Conservation (phyloP, 1,140 invertebrate species). For the Tetraneura akinire region DNA sequence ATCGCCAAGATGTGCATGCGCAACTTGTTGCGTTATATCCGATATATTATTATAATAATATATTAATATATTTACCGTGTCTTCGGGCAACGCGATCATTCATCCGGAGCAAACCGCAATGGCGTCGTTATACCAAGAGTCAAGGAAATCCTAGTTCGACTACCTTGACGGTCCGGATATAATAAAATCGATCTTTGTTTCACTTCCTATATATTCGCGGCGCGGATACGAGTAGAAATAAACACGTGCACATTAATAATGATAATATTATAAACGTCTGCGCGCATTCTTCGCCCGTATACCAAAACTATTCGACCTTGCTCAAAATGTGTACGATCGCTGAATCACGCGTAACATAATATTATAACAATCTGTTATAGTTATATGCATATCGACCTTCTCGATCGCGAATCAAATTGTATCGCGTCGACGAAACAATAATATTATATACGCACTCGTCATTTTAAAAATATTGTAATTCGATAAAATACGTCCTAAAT, state of each 20-base stretch:
- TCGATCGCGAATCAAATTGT: neutral
- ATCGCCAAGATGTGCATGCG: too few relatives aligned
- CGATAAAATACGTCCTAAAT: too few relatives aligned
- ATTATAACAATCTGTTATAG: too few relatives aligned
- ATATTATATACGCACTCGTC: too few relatives aligned
- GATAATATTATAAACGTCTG: too few relatives aligned
- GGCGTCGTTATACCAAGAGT: slow-evolving; percentile 8
- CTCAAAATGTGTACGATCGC: slow-evolving; percentile 1
- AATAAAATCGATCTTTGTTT: neutral
- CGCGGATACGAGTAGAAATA: neutral
- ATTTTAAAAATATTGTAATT: too few relatives aligned
- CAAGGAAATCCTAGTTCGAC: slow-evolving; percentile 44
- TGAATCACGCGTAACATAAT: neutral
- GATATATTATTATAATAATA: too few relatives aligned
- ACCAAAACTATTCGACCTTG: slow-evolving; percentile 30
- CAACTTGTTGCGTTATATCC: too few relatives aligned
- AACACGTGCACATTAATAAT: neutral
- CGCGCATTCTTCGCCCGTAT: neutral
- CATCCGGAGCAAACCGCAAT: slow-evolving; percentile 14
- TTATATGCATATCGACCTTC: too few relatives aligned
- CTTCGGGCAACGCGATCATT: neutral
- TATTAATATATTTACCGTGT: too few relatives aligned
- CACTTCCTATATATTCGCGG: slow-evolving; percentile 16
- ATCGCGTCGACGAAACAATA: too few relatives aligned
- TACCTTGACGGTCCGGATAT: slow-evolving; percentile 46